Evolutionary conservation across 2,797 vertebrate genomes (phyloP).

Genomic region (Amphiprion clarkii): DNA sequence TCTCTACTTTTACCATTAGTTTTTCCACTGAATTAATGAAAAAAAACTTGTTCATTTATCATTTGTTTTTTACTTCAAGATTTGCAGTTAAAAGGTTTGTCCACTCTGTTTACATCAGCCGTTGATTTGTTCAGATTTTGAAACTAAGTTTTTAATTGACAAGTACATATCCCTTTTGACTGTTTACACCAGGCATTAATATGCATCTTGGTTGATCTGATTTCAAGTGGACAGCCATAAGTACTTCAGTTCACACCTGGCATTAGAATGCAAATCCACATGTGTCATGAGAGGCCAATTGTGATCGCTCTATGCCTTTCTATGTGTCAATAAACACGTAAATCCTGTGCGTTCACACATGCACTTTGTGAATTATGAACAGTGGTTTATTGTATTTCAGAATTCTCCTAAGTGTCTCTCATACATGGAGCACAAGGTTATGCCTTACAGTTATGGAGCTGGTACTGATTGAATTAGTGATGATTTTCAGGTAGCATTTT

Average conservation of each 20-base stretch:
- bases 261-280: no score
- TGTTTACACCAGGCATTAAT: no score
- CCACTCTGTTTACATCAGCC: background rate
- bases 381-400: background rate
- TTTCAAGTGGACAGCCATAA: no score
- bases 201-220: no score
- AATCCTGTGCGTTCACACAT: no score
- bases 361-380: no score
- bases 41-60: background rate
- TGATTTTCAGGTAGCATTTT: background rate
- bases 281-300: no score
- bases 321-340: no score
- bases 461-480: background rate
- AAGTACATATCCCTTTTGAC: no score
- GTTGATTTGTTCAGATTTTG: background rate
- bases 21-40: slow-evolving; percentile 10
- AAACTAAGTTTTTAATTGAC: background rate
- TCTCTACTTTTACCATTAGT: slow-evolving; percentile 9
- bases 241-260: no score
- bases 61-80: background rate
- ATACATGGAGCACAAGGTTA: background rate
- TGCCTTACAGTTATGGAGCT: background rate
- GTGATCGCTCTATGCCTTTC: no score
- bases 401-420: background rate
- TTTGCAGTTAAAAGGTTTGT: background rate